Evolutionary conservation across 1,140 invertebrate species (phyloP).

Genomic region (Ylistrum balloti): DNA sequence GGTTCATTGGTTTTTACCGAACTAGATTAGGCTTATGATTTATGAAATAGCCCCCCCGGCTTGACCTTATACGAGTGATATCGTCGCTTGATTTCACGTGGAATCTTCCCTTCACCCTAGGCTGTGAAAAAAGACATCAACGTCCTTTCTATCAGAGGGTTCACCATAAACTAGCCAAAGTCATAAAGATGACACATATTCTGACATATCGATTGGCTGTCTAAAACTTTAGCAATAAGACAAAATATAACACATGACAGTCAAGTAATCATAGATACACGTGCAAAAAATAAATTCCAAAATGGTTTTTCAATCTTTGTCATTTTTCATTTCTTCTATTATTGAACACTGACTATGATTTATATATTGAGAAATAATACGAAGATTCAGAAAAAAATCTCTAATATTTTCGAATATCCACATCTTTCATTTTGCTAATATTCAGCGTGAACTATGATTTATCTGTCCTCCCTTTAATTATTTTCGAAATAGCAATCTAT

Average conservation of each 20-base stretch:
- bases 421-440: constrained; percentile 4
- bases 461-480: constrained; percentile 2
- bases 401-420: background rate
- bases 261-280: background rate
- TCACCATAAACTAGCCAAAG: constrained; percentile 16
- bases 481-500: background rate
- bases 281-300: constrained; percentile 27
- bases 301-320: background rate
- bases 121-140: constrained; percentile 38
- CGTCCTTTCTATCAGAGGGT: constrained; percentile 10
- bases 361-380: background rate
- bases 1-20: constrained; percentile 38
- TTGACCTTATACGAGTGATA: background rate
- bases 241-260: background rate
- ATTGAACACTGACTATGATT: background rate
- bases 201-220: constrained; percentile 6
- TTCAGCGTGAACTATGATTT: background rate
- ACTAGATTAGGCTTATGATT: constrained; percentile 29
- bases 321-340: constrained; percentile 20
- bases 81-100: constrained; percentile 22
- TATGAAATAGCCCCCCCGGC: constrained; percentile 16
- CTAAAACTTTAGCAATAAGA: constrained; percentile 17
- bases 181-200: constrained; percentile 20
- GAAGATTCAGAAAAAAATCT: background rate
- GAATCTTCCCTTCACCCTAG: constrained; percentile 37